phyloP scores from a whole-genome alignment of 2,113 vertebrate genomes.

The Noturus placidus region DNA sequence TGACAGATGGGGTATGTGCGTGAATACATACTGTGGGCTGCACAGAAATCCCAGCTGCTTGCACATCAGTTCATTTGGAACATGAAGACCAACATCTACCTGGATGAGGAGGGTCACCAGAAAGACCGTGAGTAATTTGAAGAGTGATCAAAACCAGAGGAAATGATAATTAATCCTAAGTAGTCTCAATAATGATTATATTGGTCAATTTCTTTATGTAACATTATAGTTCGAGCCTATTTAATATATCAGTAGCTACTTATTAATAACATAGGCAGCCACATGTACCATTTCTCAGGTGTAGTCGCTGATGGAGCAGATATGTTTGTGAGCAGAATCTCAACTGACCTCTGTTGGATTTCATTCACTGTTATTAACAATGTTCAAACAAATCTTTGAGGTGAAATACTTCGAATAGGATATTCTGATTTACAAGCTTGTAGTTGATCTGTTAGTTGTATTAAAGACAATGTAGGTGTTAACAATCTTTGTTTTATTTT shows the following conservation, averaged over 20 bases:
- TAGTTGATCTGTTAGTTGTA: neutral
- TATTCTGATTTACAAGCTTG: neutral
- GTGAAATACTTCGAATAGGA: neutral
- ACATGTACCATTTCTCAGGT: neutral
- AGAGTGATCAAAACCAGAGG: neutral
- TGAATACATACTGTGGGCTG: constrained; percentile 97
- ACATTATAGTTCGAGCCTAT: neutral
- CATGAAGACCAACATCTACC: constrained; percentile 97
- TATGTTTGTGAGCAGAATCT: neutral
- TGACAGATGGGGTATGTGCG: constrained; percentile 95
- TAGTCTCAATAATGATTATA: neutral
- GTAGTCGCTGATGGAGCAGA: neutral
- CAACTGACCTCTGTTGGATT: neutral
- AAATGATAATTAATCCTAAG: neutral
- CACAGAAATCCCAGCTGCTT: constrained; percentile 93
- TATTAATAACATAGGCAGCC: neutral
- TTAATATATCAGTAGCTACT: neutral
- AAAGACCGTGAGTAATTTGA: constrained; percentile 87
- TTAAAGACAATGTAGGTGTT: neutral
- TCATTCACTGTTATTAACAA: neutral
- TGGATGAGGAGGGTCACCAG: constrained; percentile 93
- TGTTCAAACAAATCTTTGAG: neutral
- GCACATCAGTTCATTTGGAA: constrained; percentile 99
- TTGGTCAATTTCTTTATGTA: neutral
- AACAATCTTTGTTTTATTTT: neutral